Percentiles rank a stretch among this genome's conserved stretches.
phyloP scores from a whole-genome alignment of 1,140 invertebrate genomes.

The Drosophila ironensis region DNA sequence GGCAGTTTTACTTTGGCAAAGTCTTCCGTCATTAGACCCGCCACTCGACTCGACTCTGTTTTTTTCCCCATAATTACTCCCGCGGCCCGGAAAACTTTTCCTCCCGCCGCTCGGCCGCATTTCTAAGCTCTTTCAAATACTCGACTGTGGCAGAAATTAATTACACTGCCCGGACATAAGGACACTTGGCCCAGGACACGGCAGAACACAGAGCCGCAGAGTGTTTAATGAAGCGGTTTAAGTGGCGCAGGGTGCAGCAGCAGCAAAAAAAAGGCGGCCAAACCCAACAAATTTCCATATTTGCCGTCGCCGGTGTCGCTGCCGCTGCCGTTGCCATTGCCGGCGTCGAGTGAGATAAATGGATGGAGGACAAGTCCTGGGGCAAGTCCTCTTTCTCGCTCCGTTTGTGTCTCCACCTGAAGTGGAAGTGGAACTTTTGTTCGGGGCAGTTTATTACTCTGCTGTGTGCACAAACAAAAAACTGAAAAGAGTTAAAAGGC shows the following conservation, averaged over 20 bases:
- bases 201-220: slow-evolving; percentile 26
- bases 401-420: slow-evolving; percentile 23
- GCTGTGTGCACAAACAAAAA: slow-evolving; percentile 9
- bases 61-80: slow-evolving; percentile 35
- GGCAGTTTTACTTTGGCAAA: not conserved
- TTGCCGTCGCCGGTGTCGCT: slow-evolving; percentile 39
- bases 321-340: too few species aligned
- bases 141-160: slow-evolving; percentile 65
- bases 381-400: slow-evolving; percentile 7
- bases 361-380: slow-evolving; percentile 41
- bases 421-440: slow-evolving; percentile 48
- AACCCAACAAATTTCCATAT: slow-evolving; percentile 60
- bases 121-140: slow-evolving; percentile 57
- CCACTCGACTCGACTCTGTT: slow-evolving; percentile 26
- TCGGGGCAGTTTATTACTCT: slow-evolving; percentile 32
- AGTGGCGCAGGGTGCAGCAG: slow-evolving; percentile 8
- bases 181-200: slow-evolving; percentile 49
- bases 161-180: slow-evolving; percentile 59
- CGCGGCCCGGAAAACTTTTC: slow-evolving; percentile 18
- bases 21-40: slow-evolving; percentile 12
- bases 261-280: slow-evolving; percentile 23
- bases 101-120: not conserved
- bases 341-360: slow-evolving; percentile 69
- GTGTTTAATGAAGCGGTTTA: slow-evolving; percentile 74
- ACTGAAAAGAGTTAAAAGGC: slow-evolving; percentile 1